phyloP scores from a whole-genome alignment of 2,797 vertebrate species.

The Linurgus olivaceus region DNA sequence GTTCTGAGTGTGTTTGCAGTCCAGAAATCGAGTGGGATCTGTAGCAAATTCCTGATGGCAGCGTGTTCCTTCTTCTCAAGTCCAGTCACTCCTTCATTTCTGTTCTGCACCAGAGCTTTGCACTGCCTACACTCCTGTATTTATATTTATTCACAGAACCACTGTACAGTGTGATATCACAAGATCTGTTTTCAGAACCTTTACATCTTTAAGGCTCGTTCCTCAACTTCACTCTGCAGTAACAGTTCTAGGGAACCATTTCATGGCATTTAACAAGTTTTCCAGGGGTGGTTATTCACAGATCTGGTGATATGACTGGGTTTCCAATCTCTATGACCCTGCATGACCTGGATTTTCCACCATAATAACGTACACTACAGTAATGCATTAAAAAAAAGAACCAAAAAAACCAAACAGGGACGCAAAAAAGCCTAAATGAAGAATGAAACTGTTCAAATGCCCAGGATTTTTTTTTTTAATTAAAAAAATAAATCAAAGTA shows the following conservation, averaged over 20 bases:
- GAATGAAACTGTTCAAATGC: not conserved
- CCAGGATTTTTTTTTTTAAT: not conserved
- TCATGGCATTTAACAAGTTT: not conserved
- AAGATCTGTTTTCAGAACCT: constrained; percentile 75
- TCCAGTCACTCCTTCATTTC: constrained; percentile 3
- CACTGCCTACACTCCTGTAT: constrained; percentile 36
- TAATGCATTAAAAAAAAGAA: not conserved
- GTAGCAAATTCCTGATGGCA: constrained; percentile 5
- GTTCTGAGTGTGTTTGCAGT: constrained; percentile 43
- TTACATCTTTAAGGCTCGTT: not conserved
- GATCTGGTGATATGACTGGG: constrained; percentile 89
- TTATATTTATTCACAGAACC: not conserved
- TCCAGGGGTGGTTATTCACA: constrained; percentile 65
- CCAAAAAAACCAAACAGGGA: not conserved
- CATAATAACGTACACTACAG: constrained; percentile 48
- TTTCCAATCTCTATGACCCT: constrained; percentile 93
- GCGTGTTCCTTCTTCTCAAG: constrained; percentile 62
- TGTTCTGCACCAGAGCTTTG: constrained; percentile 38
- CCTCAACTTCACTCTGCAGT: not conserved
- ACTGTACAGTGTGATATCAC: constrained; percentile 63
- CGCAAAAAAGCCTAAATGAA: not conserved
- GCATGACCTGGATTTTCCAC: constrained; percentile 66
- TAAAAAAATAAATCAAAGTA: not conserved
- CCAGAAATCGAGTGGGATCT: constrained; percentile 47
- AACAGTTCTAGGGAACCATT: not conserved